These are phyloP conservation scores for Dendronephthya gigantea DNA, from an alignment of 64 coral and sea anemone genomes.

Conservation along the genomic window DNA sequence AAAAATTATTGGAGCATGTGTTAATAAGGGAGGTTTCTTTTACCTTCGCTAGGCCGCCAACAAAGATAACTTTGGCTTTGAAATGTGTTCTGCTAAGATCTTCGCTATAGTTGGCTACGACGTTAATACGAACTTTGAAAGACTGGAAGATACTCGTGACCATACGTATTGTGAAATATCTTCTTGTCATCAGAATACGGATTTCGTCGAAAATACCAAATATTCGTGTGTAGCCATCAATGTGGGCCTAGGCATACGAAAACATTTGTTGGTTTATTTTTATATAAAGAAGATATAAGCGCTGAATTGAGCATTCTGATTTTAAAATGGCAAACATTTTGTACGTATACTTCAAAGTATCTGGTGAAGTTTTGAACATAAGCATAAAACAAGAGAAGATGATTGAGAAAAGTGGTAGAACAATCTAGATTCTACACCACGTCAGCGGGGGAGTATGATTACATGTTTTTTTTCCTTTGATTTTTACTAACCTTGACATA, in stretches of 20 bases:
- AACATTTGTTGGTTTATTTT: not conserved
- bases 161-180: slow-evolving; percentile 46
- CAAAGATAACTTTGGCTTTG: slow-evolving; percentile 61
- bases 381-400: no score
- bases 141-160: slow-evolving; percentile 52
- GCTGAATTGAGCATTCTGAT: no score
- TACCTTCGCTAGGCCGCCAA: slow-evolving; percentile 84
- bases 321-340: no score
- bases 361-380: no score
- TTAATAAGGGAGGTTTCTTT: not conserved
- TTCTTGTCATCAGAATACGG: slow-evolving; percentile 50
- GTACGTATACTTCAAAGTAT: no score
- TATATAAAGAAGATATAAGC: not conserved
- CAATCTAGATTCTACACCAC: no score
- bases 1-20: not conserved
- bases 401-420: no score
- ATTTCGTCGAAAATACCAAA: slow-evolving; percentile 88
- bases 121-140: slow-evolving; percentile 50
- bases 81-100: slow-evolving; percentile 61
- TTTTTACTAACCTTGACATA: slow-evolving; percentile 60
- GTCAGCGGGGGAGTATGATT: no score
- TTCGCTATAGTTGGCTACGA: slow-evolving; percentile 71
- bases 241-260: slow-evolving; percentile 34
- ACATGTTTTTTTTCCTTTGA: not conserved
- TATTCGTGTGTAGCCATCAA: slow-evolving; percentile 59